Evolutionary conservation across 2,888 invertebrate genomes (phyloP).

Genomic region (Trichogramma evanescens): DNA sequence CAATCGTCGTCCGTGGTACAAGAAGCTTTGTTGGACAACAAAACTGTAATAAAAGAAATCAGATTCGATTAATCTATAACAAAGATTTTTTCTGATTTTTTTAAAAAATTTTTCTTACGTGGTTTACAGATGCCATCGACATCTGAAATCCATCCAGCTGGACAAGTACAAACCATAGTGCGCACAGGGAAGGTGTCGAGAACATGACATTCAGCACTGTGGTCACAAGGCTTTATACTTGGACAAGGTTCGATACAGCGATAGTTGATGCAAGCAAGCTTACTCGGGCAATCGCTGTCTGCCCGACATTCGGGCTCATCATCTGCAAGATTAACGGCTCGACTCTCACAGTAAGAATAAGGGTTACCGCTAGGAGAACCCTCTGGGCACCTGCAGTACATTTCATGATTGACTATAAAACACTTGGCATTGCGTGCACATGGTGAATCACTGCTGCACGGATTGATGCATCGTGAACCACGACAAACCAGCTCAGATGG

Average conservation of each 20-base stretch:
- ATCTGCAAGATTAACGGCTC: constrained; percentile 20
- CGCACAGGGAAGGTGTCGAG: constrained; percentile 78
- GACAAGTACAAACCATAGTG: constrained; percentile 83
- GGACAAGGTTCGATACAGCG: constrained; percentile 73
- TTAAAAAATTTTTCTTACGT: constrained; percentile 38
- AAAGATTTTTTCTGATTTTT: not conserved
- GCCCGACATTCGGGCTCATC: constrained; percentile 63
- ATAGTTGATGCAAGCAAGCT: constrained; percentile 72
- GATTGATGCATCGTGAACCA: constrained; percentile 68
- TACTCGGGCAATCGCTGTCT: constrained; percentile 74
- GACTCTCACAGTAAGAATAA: constrained; percentile 63
- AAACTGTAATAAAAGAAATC: constrained; percentile 51
- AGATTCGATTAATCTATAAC: not conserved
- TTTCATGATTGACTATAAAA: constrained; percentile 70
- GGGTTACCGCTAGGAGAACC: constrained; percentile 75
- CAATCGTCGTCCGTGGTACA: constrained; percentile 78
- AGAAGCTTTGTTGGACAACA: constrained; percentile 53
- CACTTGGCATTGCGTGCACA: constrained; percentile 82
- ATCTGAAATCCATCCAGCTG: constrained; percentile 76
- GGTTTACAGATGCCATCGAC: constrained; percentile 71
- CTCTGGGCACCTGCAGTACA: constrained; percentile 76
- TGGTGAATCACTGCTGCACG: constrained; percentile 64
- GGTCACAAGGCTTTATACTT: constrained; percentile 68
- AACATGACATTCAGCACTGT: constrained; percentile 71
- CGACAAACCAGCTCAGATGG: constrained; percentile 68